Conservation (phyloP, 2,888 invertebrate species). For the Odontomyia ornata region DNA sequence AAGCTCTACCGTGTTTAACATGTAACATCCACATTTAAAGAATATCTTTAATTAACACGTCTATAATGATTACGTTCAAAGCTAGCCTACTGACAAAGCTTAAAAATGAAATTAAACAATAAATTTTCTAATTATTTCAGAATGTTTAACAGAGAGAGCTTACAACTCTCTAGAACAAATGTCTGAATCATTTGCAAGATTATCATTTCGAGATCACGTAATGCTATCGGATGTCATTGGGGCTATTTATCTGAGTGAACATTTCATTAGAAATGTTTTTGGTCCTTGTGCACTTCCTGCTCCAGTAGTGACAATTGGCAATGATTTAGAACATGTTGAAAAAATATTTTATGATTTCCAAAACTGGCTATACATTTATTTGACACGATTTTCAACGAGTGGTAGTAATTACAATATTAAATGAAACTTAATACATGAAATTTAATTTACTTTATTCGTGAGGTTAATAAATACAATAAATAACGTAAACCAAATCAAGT, state of each 20-base stretch:
- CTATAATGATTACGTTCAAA: no score
- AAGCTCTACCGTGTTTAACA: no score
- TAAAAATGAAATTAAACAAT: no score
- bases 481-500: no score
- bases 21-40: no score
- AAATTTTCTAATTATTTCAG: slow-evolving; percentile 53
- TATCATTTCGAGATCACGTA: slow-evolving; percentile 58
- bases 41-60: no score
- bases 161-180: slow-evolving; percentile 58
- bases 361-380: slow-evolving; percentile 57
- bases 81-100: no score
- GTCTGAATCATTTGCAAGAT: slow-evolving; percentile 62
- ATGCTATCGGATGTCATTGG: slow-evolving; percentile 57
- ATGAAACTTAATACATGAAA: no score
- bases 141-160: slow-evolving; percentile 58
- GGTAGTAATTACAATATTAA: neutral
- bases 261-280: slow-evolving; percentile 57
- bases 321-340: slow-evolving; percentile 58
- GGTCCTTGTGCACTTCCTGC: slow-evolving; percentile 55
- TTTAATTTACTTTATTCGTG: no score
- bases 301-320: slow-evolving; percentile 53
- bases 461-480: no score
- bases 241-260: slow-evolving; percentile 60
- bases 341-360: slow-evolving; percentile 56
- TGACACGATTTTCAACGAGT: slow-evolving; percentile 51